These are phyloP conservation scores for Beris chalybata DNA, from an alignment of 2,888 invertebrate species.

Conservation along the genomic window DNA sequence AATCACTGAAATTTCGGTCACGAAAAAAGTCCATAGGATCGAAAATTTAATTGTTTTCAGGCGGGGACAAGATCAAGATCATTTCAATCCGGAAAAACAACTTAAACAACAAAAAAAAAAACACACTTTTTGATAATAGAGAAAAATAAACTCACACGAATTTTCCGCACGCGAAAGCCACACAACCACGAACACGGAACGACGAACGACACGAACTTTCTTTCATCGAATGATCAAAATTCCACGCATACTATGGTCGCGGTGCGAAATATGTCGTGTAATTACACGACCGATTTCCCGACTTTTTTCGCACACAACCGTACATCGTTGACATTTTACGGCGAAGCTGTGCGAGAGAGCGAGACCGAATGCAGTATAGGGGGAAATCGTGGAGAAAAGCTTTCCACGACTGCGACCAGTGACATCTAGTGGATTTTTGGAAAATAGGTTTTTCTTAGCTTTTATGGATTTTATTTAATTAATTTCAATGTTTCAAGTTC, in stretches of 20 bases:
- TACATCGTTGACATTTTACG: not conserved
- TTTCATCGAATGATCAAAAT: conserved; percentile 5
- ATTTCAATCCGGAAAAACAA: not conserved
- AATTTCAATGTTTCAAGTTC: too few relatives aligned
- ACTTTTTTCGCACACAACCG: not conserved
- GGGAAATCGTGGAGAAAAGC: too few relatives aligned
- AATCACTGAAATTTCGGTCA: not conserved
- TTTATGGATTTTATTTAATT: not conserved
- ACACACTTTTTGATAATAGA: too few relatives aligned
- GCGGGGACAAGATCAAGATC: too few relatives aligned
- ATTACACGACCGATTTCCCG: conserved; percentile 10
- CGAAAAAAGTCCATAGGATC: too few relatives aligned
- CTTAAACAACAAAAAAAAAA: too few relatives aligned
- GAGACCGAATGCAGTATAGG: not conserved
- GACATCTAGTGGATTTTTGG: not conserved
- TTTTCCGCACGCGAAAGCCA: conserved; percentile 6
- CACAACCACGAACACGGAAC: conserved; percentile 1
- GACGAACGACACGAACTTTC: conserved; percentile 17
- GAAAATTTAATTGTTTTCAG: too few relatives aligned
- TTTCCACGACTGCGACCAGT: too few relatives aligned
- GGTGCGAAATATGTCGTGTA: not conserved
- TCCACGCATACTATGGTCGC: not conserved
- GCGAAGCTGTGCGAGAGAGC: not conserved
- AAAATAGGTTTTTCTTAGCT: not conserved
- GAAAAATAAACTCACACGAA: conserved; percentile 3